A percentile compares a stretch with the other conserved stretches of the same genome.
Conservation (phyloP, 2,113 vertebrate species). For the Phasianus colchicus region DNA sequence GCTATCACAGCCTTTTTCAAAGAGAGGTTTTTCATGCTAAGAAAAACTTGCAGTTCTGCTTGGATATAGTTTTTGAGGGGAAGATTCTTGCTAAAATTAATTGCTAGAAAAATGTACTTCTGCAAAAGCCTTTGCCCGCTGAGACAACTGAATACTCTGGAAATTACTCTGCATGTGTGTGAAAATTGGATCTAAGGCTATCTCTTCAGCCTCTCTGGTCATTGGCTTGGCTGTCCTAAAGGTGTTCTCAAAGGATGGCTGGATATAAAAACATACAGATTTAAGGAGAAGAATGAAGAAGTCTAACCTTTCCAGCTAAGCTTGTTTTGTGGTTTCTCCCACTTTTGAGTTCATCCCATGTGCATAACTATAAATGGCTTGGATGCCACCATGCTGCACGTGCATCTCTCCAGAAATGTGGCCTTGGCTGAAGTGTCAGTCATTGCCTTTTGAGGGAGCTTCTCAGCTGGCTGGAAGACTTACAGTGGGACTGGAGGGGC, state of each 20-base stretch:
- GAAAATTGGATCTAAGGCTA: background rate
- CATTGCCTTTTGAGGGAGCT: background rate
- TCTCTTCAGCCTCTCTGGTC: background rate
- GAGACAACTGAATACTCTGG: background rate
- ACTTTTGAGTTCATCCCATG: background rate
- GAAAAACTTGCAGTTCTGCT: background rate
- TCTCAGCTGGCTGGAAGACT: background rate
- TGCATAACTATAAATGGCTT: background rate
- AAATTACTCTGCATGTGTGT: background rate
- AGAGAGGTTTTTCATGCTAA: background rate
- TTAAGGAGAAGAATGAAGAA: background rate
- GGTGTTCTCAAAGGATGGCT: background rate
- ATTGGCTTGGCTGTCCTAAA: background rate
- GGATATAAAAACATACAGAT: rapidly evolving
- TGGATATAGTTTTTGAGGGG: background rate
- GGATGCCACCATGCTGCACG: rapidly evolving
- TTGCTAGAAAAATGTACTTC: background rate
- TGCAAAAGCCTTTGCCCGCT: background rate
- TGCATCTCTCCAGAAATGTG: background rate
- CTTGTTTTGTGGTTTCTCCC: background rate
- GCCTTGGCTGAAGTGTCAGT: background rate
- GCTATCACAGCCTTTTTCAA: background rate
- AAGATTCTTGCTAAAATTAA: background rate
- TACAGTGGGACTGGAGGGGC: no score
- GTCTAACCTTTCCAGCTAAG: background rate